A percentile compares a stretch with the other conserved stretches of the same genome.
These are phyloP conservation scores for Pseudomyrmex concolor DNA, from an alignment of 1,140 invertebrate genomes.

Conservation along the genomic window DNA sequence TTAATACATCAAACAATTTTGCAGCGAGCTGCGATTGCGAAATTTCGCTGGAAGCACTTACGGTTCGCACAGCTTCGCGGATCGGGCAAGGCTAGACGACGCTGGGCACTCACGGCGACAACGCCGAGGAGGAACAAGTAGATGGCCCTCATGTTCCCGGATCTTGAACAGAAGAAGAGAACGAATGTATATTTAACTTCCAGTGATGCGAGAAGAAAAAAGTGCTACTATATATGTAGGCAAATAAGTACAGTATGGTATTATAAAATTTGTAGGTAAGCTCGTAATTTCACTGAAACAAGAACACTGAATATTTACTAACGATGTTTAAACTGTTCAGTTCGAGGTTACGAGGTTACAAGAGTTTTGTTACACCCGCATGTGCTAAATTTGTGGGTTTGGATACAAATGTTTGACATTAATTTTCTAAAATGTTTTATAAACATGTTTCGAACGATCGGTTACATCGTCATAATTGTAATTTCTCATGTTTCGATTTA, in stretches of 20 bases:
- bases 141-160: constrained; percentile 82
- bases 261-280: constrained; percentile 11
- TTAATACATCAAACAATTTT: background rate
- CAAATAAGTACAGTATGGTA: no score
- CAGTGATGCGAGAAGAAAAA: background rate
- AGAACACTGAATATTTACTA: constrained; percentile 55
- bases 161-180: constrained; percentile 67
- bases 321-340: constrained; percentile 26
- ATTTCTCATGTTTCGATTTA: background rate
- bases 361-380: constrained; percentile 42
- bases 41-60: constrained; percentile 85
- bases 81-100: constrained; percentile 93
- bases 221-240: no score
- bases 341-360: constrained; percentile 58
- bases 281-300: constrained; percentile 28
- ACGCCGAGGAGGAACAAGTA: constrained; percentile 88
- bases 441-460: background rate
- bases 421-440: background rate
- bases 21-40: background rate
- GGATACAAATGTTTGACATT: background rate
- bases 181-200: background rate
- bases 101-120: constrained; percentile 90
- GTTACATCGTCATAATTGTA: background rate
- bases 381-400: constrained; percentile 23
- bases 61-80: constrained; percentile 94